Evolutionary conservation across 2,113 vertebrate species (phyloP).

Genomic region (Mungos mungo): DNA sequence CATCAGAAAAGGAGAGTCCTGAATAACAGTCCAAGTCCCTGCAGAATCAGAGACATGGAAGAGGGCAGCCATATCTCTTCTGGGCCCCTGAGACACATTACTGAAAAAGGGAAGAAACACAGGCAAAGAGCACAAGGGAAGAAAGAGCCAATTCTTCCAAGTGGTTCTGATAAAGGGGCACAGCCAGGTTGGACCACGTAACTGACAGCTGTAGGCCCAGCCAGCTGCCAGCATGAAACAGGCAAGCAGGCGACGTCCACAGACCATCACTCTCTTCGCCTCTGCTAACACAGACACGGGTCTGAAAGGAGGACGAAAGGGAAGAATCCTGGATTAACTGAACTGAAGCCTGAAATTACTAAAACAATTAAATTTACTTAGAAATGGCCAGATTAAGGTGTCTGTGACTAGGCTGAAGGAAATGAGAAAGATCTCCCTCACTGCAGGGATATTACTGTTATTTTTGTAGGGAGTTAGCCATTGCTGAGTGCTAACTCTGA

Average conservation of each 20-base stretch:
- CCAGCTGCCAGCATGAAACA: background rate
- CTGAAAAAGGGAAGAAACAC: background rate
- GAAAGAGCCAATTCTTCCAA: background rate
- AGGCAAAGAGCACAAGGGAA: background rate
- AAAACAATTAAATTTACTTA: background rate
- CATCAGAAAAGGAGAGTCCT: background rate
- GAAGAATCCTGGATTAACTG: background rate
- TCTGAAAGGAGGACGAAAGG: background rate
- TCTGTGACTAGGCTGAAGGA: background rate
- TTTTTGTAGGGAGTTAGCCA: background rate
- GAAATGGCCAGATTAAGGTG: background rate
- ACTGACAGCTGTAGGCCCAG: background rate
- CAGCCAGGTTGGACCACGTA: background rate
- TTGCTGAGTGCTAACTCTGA: background rate
- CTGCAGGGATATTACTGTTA: background rate
- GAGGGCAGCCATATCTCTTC: background rate
- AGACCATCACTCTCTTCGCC: background rate
- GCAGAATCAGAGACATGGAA: background rate
- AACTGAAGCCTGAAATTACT: background rate
- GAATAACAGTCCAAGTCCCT: background rate
- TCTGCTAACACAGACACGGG: background rate
- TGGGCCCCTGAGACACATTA: background rate
- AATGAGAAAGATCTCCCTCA: background rate
- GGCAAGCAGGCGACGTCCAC: rapidly evolving
- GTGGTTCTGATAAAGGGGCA: background rate